Percentiles rank a stretch among this genome's conserved stretches.
phyloP scores from a whole-genome alignment of 2,888 invertebrate genomes.

The Drosophila mimetica region DNA sequence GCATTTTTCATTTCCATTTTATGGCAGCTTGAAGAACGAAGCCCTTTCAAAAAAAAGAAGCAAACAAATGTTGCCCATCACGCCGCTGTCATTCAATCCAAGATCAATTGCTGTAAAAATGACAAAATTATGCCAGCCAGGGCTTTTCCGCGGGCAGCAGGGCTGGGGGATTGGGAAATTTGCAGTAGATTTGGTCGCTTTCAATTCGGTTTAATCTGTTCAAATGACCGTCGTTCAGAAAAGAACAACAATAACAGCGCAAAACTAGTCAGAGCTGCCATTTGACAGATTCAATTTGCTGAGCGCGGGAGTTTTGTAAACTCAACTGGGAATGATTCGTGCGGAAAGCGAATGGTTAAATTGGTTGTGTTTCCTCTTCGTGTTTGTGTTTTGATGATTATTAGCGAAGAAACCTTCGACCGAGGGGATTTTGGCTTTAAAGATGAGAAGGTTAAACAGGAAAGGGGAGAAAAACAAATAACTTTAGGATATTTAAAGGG shows the following conservation, averaged over 20 bases:
- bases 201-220: slow-evolving; percentile 73
- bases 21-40: slow-evolving; percentile 30
- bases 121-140: slow-evolving; percentile 72
- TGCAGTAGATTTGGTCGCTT: slow-evolving; percentile 46
- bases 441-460: neutral
- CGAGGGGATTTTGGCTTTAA: slow-evolving; percentile 5
- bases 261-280: slow-evolving; percentile 47
- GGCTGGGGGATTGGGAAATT: neutral
- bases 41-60: neutral
- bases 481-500: neutral
- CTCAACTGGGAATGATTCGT: slow-evolving; percentile 30
- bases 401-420: slow-evolving; percentile 7
- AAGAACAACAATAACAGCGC: slow-evolving; percentile 22
- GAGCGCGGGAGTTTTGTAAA: slow-evolving; percentile 25
- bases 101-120: slow-evolving; percentile 79
- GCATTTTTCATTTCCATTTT: slow-evolving; percentile 72
- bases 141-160: slow-evolving; percentile 4
- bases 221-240: slow-evolving; percentile 55
- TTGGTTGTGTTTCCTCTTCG: slow-evolving; percentile 23
- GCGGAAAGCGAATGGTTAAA: slow-evolving; percentile 32
- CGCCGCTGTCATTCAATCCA: slow-evolving; percentile 68
- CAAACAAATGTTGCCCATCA: slow-evolving; percentile 40
- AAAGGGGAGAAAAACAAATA: neutral
- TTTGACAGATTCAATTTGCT: slow-evolving; percentile 68
- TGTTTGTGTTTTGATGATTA: slow-evolving; percentile 21